These are phyloP conservation scores for Tetragonisca angustula DNA, from an alignment of 2,888 invertebrate species.

Conservation along the genomic window DNA sequence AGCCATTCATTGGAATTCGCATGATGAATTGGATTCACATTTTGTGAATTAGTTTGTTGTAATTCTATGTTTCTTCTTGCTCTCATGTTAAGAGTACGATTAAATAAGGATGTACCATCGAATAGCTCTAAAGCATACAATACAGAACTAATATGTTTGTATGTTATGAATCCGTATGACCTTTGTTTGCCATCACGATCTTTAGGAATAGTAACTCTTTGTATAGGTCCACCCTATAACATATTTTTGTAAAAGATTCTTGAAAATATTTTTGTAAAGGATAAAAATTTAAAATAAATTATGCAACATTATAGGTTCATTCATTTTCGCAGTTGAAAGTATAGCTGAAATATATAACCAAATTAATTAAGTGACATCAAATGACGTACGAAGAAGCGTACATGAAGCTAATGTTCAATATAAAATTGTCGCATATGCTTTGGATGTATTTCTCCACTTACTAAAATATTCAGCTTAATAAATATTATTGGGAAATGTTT, in stretches of 20 bases:
- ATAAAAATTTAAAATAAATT: background rate
- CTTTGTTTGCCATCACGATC: slow-evolving; percentile 90
- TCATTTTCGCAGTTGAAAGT: background rate
- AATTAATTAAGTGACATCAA: background rate
- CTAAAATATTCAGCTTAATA: background rate
- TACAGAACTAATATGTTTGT: slow-evolving; percentile 90
- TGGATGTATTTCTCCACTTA: background rate
- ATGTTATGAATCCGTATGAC: slow-evolving; percentile 91
- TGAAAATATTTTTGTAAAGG: slow-evolving; percentile 27
- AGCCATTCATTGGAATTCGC: slow-evolving; percentile 65
- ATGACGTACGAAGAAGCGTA: background rate
- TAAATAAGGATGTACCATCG: slow-evolving; percentile 89
- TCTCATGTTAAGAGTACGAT: slow-evolving; percentile 84
- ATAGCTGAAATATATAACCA: background rate
- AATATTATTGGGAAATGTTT: background rate
- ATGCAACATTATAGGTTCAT: background rate
- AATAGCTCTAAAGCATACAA: slow-evolving; percentile 91
- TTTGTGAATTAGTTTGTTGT: slow-evolving; percentile 26
- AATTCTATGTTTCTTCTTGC: slow-evolving; percentile 53
- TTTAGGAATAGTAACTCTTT: slow-evolving; percentile 90
- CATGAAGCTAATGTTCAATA: background rate
- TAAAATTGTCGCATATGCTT: background rate
- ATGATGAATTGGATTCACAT: slow-evolving; percentile 24
- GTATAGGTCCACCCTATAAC: slow-evolving; percentile 91
- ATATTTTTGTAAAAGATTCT: slow-evolving; percentile 12